Percentiles rank a stretch among this genome's conserved stretches.
Evolutionary conservation across 2,888 invertebrate species (phyloP).

Genomic region (Eledona agricola): DNA sequence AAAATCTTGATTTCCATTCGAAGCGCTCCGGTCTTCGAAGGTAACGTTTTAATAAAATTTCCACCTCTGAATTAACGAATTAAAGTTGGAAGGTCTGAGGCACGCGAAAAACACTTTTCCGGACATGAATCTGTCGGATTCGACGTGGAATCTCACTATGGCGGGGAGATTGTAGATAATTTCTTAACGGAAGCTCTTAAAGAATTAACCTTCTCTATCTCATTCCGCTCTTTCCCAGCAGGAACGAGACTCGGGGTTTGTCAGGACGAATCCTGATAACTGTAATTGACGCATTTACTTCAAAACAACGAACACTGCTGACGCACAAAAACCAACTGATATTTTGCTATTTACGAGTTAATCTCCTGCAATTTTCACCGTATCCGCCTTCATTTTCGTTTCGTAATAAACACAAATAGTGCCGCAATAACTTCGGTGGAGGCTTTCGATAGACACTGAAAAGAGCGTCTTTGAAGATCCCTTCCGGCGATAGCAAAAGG

Average conservation of each 20-base stretch:
- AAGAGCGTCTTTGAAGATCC: slow-evolving; percentile 37
- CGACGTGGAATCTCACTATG: slow-evolving; percentile 31
- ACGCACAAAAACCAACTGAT: too few relatives aligned
- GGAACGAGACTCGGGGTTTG: slow-evolving; percentile 33
- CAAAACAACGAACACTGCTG: too few relatives aligned
- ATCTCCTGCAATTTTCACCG: background rate
- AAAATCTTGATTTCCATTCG: slow-evolving; percentile 10
- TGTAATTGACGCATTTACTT: slow-evolving; percentile 26
- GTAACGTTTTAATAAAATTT: slow-evolving; percentile 28
- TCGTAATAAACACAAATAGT: slow-evolving; percentile 9
- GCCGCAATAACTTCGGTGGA: slow-evolving; percentile 6
- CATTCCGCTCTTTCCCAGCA: slow-evolving; percentile 39
- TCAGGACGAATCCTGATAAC: slow-evolving; percentile 23
- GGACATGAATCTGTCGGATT: slow-evolving; percentile 26
- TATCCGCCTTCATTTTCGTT: slow-evolving; percentile 1
- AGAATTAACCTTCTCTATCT: slow-evolving; percentile 45
- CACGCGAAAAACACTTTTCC: slow-evolving; percentile 36
- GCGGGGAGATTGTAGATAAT: slow-evolving; percentile 43
- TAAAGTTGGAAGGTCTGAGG: slow-evolving; percentile 24
- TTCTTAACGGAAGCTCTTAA: slow-evolving; percentile 46
- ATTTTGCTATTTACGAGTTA: too few relatives aligned
- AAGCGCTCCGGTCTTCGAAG: slow-evolving; percentile 6
- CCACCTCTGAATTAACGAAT: slow-evolving; percentile 32
- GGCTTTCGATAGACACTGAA: slow-evolving; percentile 9
- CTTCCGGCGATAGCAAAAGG: slow-evolving; percentile 38